Base-by-base conservation (phyloP, 2,888 invertebrate genomes). In the Lepidocyrtoides sp. region DNA sequence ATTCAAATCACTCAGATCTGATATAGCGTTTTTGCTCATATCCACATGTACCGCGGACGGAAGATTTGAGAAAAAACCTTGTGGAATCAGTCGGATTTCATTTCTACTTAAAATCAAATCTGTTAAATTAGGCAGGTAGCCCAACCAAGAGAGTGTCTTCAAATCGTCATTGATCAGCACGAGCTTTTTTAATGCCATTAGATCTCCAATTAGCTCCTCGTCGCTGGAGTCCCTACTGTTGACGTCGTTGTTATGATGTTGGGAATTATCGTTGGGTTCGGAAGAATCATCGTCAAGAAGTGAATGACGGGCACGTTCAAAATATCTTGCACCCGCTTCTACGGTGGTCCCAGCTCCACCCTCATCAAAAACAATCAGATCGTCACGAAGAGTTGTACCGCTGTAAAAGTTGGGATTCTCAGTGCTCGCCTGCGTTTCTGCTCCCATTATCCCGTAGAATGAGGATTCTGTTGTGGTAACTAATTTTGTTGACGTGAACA, bases 1-100 rank as follows among this genome's bases (percentile, higher is more conserved):
- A 57, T 90, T 84, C 17, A 93, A 84, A 48, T 92, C 91, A 0
- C 54, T 79, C 36, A 94, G 26, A 29, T 54, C 86, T 1, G 66
- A n/a, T 14, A 94, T 93, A 17, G 91, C 75, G 84, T 94, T 94
- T 77, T 89, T 85, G 36, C 86, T 91, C 54, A 94, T 54, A 60
- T 93, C 93, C 10, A 92, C 89, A 87, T 87, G 77, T 8, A 75
- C 63, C 0, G 90, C 83, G 2, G 69, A 69, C 0, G 89, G 91
- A 0, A 93, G 48, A 54, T 92, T 90, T n/a, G 88, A 63, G 83
- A 94, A 93, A n/a, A 93, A 93, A 12, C 88, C 91, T 29, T 90
- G 77, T 8, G 93, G 94, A 54, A 94, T 85, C 10, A 44, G 23
- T 57, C 36, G 72, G n/a, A 94, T 90, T 69, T 91, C 83, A 66